Evolutionary conservation across 2,113 vertebrate genomes (phyloP), one percentile per base, ranked within the genome.

Genomic region (Pterophyllum scalare): DNA sequence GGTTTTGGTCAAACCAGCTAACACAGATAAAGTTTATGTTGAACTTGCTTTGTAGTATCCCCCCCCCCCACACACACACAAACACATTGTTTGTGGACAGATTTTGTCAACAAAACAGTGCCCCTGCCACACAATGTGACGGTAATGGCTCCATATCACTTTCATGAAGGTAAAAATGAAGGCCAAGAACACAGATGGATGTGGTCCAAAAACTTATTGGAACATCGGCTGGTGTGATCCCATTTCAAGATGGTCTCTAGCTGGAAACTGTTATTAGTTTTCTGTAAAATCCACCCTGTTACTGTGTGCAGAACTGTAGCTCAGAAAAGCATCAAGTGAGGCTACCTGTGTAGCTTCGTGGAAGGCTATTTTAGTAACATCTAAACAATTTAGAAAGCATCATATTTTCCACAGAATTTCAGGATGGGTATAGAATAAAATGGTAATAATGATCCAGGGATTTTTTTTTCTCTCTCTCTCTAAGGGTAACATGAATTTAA

Each of bases 121-220:
- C 40, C 0, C 49, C 15, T 49, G 5, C 65, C 40, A 28, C 26
- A 17, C 24, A 49, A 70, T 15, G 9, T 28, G 40, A 28, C 5
- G 22, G 46, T 28, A 49, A 28, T 49, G 43, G 43, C 15, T 70
- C 49, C 65, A 70, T 20, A 9, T 70, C 40, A 70, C 5, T 49
- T 19, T 49, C 7, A 70, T 28, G 17, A 28, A 46, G 64, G 24
- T 49, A 70, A 70, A 49, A 43, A 49, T 28, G 43, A 67, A 70
- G 40, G 0, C 26, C 43, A 70, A 46, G 22, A 46, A 11, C 64
- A 26, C 0, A 46, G 22, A 46, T 0, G 14, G 24, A 46, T 70
- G 40, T 70, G 64, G 15, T 49, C 46, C 46, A 19, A 49, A 8
- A 49, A 49, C 15, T 10, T 28, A 3, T 70, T 49, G 64, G 40